A percentile compares a stretch with the other conserved stretches of the same genome.
These are phyloP conservation scores for Phymorhynchus buccinoides DNA, from an alignment of 1,140 invertebrate species.

Conservation along the genomic window DNA sequence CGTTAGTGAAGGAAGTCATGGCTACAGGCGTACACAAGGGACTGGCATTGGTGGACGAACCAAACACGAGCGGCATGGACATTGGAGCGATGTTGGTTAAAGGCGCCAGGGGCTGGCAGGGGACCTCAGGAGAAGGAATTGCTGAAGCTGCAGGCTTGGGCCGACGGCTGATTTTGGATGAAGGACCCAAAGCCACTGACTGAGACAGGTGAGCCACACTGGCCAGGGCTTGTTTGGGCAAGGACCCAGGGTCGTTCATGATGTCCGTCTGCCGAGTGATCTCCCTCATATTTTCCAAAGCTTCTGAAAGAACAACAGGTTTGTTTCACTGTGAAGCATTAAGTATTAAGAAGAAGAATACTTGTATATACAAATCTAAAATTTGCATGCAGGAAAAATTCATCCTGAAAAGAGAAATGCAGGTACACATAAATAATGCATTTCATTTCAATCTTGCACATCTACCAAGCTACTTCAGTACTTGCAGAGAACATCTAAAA, in stretches of 20 bases:
- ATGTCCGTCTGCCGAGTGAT: conserved; percentile 1
- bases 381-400: too few species aligned
- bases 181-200: not conserved
- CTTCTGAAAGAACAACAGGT: conserved; percentile 41
- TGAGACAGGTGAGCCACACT: not conserved
- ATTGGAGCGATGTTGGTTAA: too few species aligned
- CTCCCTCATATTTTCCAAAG: conserved; percentile 33
- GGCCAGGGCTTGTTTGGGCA: conserved; percentile 16
- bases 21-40: not conserved
- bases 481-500: too few species aligned
- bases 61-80: not conserved
- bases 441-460: too few species aligned
- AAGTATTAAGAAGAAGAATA: too few species aligned
- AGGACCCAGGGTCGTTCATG: conserved; percentile 17
- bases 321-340: too few species aligned
- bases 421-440: not conserved
- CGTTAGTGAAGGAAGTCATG: not conserved
- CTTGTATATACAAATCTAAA: too few species aligned
- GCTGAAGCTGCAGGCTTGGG: not conserved
- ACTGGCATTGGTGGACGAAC: not conserved
- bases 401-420: not conserved
- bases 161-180: not conserved
- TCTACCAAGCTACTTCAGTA: too few species aligned
- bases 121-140: not conserved
- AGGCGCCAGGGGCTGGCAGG: not conserved